Percentiles rank a stretch among this genome's conserved stretches.
These are phyloP conservation scores for Musca vetustissima DNA, from an alignment of 1,140 invertebrate species.

Conservation along the genomic window DNA sequence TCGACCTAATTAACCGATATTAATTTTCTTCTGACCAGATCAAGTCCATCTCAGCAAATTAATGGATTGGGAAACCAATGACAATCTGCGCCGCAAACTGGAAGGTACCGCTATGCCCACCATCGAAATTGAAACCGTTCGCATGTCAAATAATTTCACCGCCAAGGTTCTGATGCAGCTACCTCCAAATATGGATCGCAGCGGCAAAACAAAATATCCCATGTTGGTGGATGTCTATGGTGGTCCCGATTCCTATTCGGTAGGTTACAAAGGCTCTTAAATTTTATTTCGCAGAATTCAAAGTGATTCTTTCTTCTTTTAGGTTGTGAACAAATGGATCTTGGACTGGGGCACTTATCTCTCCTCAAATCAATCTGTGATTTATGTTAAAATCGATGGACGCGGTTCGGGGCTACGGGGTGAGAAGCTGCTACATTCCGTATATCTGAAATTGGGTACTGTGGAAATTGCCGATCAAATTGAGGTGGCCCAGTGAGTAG, in stretches of 20 bases:
- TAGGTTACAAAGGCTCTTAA: slow-evolving; percentile 57
- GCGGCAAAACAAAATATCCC: slow-evolving; percentile 72
- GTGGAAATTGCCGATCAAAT: slow-evolving; percentile 86
- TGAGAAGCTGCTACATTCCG: slow-evolving; percentile 77
- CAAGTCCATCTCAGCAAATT: slow-evolving; percentile 41
- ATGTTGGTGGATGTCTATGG: slow-evolving; percentile 87
- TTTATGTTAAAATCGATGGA: slow-evolving; percentile 87
- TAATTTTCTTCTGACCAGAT: slow-evolving; percentile 31
- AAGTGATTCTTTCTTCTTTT: neutral
- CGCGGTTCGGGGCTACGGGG: slow-evolving; percentile 85
- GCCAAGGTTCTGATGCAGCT: slow-evolving; percentile 63
- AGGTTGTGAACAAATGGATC: slow-evolving; percentile 65
- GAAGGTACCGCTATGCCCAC: slow-evolving; percentile 40
- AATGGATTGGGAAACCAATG: slow-evolving; percentile 50
- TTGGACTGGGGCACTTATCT: slow-evolving; percentile 82
- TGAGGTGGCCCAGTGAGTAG: slow-evolving; percentile 58
- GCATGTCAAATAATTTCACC: slow-evolving; percentile 46
- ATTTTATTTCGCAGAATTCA: neutral
- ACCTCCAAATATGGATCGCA: slow-evolving; percentile 72
- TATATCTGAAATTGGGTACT: slow-evolving; percentile 83
- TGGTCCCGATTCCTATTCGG: slow-evolving; percentile 84
- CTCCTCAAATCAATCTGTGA: slow-evolving; percentile 78
- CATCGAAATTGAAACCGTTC: slow-evolving; percentile 40
- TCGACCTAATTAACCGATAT: neutral
- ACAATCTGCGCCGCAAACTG: slow-evolving; percentile 34